Evolutionary conservation across 2,113 vertebrate species (phyloP), one percentile per base, ranked within the genome.

Genomic region (Pithys albifrons): DNA sequence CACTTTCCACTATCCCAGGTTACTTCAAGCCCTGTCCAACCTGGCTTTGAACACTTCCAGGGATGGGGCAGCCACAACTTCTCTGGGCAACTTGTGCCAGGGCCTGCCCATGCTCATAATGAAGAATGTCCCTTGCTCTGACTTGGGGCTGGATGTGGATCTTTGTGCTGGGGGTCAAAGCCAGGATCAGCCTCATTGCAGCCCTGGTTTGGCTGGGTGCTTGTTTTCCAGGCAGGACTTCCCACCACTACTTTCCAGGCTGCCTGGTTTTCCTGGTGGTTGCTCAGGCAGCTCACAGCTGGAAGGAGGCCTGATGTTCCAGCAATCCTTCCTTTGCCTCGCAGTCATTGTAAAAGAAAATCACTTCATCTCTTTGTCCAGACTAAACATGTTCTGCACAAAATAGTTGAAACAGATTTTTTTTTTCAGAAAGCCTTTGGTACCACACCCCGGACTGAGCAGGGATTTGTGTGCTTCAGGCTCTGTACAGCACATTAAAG

Each of bases 171-270:
- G 27, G 24, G 5, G 10, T 11, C 8, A 3, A 43, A 16, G 58
- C 29, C 5, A 10, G 64, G 39, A 5, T 0, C 24, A 12, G 48
- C 52, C 49, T 10, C 0, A 3, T 11, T 1, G 0, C 37, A 3
- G 18, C 4, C 57, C 85, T n/a, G 51, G 29, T 55, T 35, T 6
- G 14, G 10, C 39, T 25, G 2, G 1, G 71, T 6, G 52, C n/a
- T 8, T 8, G 28, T 45, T n/a, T 11, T 55, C n/a, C 45, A 14
- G 28, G 3, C 48, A 35, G 59, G 51, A 3, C 14, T 39, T 59
- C 35, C 59, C 0, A 1, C 49, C 43, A 31, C 89, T 6, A n/a
- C 67, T 52, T 17, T 12, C 75, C 75, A 2, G 22, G 45, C 64
- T 5, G 7, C 9, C 66, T 25, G 10, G 2, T 57, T 37, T 10